Percentiles rank a stretch among this genome's conserved stretches.
Conservation (phyloP, 2,888 invertebrate species). For the Julus scanicus region DNA sequence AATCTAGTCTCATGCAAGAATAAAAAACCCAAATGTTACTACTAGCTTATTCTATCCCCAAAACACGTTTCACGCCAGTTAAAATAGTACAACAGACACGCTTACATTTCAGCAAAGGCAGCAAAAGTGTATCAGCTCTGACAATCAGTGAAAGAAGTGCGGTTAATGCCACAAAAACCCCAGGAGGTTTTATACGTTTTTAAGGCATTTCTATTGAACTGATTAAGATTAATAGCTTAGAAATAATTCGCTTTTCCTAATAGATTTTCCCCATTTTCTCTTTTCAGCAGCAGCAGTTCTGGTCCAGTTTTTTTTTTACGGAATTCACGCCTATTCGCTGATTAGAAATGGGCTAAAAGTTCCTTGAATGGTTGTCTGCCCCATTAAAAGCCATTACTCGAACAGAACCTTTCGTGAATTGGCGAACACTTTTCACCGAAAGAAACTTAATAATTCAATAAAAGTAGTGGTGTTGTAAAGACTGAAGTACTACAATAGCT, state of each 20-base stretch:
- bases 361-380: neutral
- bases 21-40: no score
- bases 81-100: neutral
- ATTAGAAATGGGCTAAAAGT: neutral
- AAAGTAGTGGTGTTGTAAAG: slow-evolving; percentile 6
- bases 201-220: slow-evolving; percentile 30
- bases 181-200: neutral
- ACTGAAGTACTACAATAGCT: neutral
- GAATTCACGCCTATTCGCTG: neutral
- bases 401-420: neutral
- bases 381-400: slow-evolving; percentile 23
- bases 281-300: neutral
- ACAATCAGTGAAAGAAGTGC: neutral
- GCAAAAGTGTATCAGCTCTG: neutral
- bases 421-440: neutral
- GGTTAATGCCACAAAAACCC: neutral
- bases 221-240: slow-evolving; percentile 36
- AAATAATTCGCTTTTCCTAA: slow-evolving; percentile 6
- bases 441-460: slow-evolving; percentile 22
- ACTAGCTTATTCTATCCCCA: no score
- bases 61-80: no score
- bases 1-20: no score
- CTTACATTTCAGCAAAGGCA: neutral
- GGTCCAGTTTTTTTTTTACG: neutral
- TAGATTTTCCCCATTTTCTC: neutral